Percentiles rank a stretch among this genome's conserved stretches.
Conservation (phyloP, 2,888 invertebrate genomes). For the Callosobruchus maculatus region DNA sequence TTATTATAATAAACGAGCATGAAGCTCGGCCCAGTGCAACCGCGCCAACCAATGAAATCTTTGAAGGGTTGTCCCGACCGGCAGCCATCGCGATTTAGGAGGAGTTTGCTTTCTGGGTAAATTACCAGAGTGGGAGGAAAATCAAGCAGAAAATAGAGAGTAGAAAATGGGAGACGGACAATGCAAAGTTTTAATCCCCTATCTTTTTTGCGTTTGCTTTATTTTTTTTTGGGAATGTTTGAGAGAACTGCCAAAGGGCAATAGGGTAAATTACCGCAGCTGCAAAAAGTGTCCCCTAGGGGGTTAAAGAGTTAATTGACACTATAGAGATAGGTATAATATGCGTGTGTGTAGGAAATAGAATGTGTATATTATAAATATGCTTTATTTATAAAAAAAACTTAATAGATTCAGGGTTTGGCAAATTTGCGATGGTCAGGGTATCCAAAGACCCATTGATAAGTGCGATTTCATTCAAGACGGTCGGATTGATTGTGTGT, state of each 20-base stretch:
- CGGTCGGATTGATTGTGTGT: slow-evolving; percentile 42
- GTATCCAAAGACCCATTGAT: background rate
- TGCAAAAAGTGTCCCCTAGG: background rate
- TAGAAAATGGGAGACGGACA: slow-evolving; percentile 31
- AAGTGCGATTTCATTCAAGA: slow-evolving; percentile 4
- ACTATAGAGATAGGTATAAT: background rate
- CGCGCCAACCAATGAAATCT: slow-evolving; percentile 38
- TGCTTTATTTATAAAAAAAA: too few species aligned
- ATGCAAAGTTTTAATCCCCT: slow-evolving; percentile 29
- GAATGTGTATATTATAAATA: too few species aligned
- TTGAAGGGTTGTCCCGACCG: slow-evolving; percentile 24
- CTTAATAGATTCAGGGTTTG: too few species aligned
- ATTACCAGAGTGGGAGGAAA: slow-evolving; percentile 18
- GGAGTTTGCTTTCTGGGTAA: slow-evolving; percentile 31
- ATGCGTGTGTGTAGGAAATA: too few species aligned
- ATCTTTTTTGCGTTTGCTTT: background rate
- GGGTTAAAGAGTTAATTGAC: background rate
- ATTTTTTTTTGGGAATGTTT: background rate
- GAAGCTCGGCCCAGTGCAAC: slow-evolving; percentile 38
- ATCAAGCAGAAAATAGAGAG: slow-evolving; percentile 11
- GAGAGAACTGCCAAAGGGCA: background rate
- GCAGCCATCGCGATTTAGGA: slow-evolving; percentile 47
- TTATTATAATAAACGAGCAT: slow-evolving; percentile 40
- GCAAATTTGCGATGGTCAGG: background rate
- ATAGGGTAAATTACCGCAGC: background rate